phyloP scores from a whole-genome alignment of 2,888 invertebrate genomes.

The Bhutanitis thaidina region DNA sequence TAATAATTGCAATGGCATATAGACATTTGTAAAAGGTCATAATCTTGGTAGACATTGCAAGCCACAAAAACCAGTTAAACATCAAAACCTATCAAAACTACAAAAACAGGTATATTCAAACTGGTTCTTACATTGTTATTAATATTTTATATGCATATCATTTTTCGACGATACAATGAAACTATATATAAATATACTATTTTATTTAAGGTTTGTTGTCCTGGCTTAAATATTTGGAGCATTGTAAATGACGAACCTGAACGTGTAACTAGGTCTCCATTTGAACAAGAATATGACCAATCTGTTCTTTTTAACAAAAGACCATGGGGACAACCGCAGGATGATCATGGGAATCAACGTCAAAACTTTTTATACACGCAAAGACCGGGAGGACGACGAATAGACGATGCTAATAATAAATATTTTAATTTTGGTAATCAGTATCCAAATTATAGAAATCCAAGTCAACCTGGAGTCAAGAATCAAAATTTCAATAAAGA shows the following conservation, averaged over 20 bases:
- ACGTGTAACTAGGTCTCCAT: not conserved
- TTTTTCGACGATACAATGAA: no score
- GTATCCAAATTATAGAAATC: not conserved
- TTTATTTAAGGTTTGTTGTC: slow-evolving; percentile 12
- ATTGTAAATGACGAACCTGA: not conserved
- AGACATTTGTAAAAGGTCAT: not conserved
- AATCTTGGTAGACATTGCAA: not conserved
- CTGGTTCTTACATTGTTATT: no score
- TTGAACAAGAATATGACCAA: not conserved
- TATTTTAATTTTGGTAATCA: not conserved
- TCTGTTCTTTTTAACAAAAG: not conserved
- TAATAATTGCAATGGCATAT: no score
- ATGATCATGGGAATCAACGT: no score
- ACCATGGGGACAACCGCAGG: not conserved
- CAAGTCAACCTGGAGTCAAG: not conserved
- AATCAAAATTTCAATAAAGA: not conserved
- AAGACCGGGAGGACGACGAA: not conserved
- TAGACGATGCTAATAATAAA: not conserved
- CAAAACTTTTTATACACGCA: not conserved
- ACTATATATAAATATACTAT: not conserved
- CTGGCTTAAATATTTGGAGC: slow-evolving; percentile 4
- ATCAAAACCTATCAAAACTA: no score
- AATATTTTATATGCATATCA: no score
- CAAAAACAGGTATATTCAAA: no score
- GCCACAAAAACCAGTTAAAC: not conserved